Percentiles rank a stretch among this genome's conserved stretches.
These are phyloP conservation scores for Laterallus jamaicensis DNA, from an alignment of 2,113 vertebrate genomes.

Conservation along the genomic window DNA sequence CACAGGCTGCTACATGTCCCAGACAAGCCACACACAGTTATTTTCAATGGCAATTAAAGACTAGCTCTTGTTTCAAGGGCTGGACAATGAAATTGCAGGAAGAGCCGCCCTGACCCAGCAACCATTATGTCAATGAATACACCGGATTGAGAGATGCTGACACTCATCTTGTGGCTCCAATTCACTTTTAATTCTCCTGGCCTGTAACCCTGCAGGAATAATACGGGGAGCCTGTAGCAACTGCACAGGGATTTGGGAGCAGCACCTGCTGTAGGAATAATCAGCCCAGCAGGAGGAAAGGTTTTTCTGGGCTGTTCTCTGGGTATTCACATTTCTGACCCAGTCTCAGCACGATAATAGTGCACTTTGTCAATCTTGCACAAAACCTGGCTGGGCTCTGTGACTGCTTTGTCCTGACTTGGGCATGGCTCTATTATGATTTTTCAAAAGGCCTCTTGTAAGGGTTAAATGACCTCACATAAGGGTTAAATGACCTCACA, in stretches of 20 bases:
- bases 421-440: slow-evolving; percentile 12
- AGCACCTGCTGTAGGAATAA: background rate
- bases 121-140: background rate
- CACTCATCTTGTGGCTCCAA: background rate
- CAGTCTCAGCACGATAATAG: background rate
- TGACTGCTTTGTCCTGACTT: background rate
- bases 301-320: rapidly evolving
- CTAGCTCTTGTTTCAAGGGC: background rate
- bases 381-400: background rate
- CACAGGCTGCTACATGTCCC: slow-evolving; percentile 1
- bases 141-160: background rate
- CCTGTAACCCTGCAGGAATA: background rate
- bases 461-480: slow-evolving; percentile 4
- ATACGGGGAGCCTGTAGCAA: background rate
- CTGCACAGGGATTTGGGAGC: background rate
- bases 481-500: slow-evolving; percentile 58
- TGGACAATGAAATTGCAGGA: background rate
- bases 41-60: background rate
- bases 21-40: background rate
- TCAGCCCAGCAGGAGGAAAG: slow-evolving; percentile 21
- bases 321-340: slow-evolving; percentile 9
- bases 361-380: background rate
- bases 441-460: background rate
- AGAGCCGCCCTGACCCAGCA: background rate
- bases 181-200: background rate